phyloP scores from a whole-genome alignment of 1,140 invertebrate genomes.

The Drosophila teissieri region DNA sequence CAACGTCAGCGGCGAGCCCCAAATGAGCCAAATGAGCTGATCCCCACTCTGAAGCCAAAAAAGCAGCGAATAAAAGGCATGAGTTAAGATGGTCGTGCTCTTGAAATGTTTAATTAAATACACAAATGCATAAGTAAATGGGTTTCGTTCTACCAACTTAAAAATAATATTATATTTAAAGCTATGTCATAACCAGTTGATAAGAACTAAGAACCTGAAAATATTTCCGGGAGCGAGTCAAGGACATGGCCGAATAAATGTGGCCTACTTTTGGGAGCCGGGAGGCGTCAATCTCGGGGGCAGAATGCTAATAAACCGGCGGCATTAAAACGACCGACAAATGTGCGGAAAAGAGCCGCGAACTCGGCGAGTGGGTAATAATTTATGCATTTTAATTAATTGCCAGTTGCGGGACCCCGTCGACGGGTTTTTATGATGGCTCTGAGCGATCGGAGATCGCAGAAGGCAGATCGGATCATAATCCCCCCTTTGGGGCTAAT shows the following conservation, averaged over 20 bases:
- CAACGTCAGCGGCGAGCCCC: slow-evolving; percentile 17
- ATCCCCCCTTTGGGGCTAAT: slow-evolving; percentile 33
- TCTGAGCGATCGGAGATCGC: slow-evolving; percentile 7
- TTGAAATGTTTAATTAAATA: neutral
- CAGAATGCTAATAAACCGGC: slow-evolving; percentile 63
- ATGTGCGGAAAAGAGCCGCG: slow-evolving; percentile 52
- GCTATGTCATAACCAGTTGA: neutral
- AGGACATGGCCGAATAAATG: neutral
- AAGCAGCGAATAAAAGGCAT: slow-evolving; percentile 10
- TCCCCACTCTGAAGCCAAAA: neutral
- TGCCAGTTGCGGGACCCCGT: slow-evolving; percentile 34
- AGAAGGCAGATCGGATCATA: neutral
- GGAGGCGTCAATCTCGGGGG: slow-evolving; percentile 12
- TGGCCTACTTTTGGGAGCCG: slow-evolving; percentile 23
- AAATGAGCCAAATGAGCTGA: neutral
- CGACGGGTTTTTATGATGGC: slow-evolving; percentile 48
- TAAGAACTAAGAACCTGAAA: neutral
- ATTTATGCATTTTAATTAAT: slow-evolving; percentile 79
- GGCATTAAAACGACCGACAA: slow-evolving; percentile 62
- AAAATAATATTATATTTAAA: neutral
- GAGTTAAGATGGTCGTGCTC: neutral
- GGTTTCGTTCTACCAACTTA: too few relatives aligned
- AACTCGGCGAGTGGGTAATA: slow-evolving; percentile 44
- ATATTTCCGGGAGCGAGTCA: neutral
- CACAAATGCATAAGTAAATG: neutral